Base-by-base conservation (phyloP, 2,797 vertebrate species). In the Catharus ustulatus region DNA sequence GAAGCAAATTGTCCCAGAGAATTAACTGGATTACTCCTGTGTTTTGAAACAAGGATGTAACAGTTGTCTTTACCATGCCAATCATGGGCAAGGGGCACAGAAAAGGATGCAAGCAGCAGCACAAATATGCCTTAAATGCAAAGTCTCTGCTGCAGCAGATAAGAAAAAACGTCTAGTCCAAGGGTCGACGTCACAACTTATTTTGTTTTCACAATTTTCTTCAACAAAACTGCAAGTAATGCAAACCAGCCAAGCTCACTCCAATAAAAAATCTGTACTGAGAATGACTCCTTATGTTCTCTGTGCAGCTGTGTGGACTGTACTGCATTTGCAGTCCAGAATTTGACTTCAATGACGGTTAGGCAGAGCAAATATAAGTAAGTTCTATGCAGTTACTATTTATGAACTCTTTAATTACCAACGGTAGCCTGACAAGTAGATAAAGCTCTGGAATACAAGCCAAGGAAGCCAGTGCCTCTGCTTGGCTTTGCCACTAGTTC, bases 181-280 rank as follows among this genome's bases (percentile, higher is more conserved):
- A 64, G 42, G 19, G 23, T 20, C 0, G 0, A 38, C 1, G 0
- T 45, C 20, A 51, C 3, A 1, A 71, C 12, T 78, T 54, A 30
- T 14, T 68, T 61, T n/a, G 20, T 52, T 85, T 61, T 42, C 12
- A 54, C 2, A 1, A 67, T 24, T 78, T 86, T 55, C 77, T 66
- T 75, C 59, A 79, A 18, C 8, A 52, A 75, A 86, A 63, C 13
- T 4, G 0, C 24, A 76, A 58, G 1, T 40, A 84, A 69, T 0
- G 0, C 38, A 74, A 67, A 4, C 21, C 3, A 11, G 58, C 17
- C 54, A 83, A 81, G 42, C 15, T 67, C 7, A 17, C 10, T 45
- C 34, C 57, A 30, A 11, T 38, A 58, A 72, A 74, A 68, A 38
- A 42, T 57, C 67, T 43, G 32, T 52, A 36, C 45, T 51, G 19